Base-by-base conservation (phyloP, 2,797 vertebrate genomes). In the Scolopax bukidnonensis region DNA sequence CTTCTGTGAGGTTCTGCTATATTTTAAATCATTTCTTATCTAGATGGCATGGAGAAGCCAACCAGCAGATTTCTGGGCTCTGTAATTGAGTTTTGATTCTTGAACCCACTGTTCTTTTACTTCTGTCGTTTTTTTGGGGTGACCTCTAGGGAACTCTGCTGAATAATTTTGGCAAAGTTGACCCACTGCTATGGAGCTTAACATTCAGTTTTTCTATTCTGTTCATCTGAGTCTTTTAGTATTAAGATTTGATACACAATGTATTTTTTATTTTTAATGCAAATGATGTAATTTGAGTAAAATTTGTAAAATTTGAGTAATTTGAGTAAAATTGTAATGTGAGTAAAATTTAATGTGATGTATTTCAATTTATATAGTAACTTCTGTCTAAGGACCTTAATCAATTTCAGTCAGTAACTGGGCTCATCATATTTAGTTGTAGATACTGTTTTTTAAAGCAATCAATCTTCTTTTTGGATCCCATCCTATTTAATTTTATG, bases 151-250 rank as follows among this genome's bases (percentile, higher is more conserved):
- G 85, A 94, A 78, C 90, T 97, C 76, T 86, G 61, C 76, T 88
- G 96, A 95, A 91, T 86, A 93, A 82, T 94, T 96, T 95, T 93
- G 95, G 85, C 69, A 81, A 89, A 94, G 83, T 65, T 93, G 89
- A 93, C 91, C 85, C 69, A 10, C 19, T 91, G 89, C 68, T 85
- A 21, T 38, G 75, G 87, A 81, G 50, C 48, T 28, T 78, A 91
- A 91, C 73, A 65, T 83, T 53, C 45, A 78, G 71, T 90, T 88
- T 85, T 93, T 86, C 90, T 74, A 77, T 93, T 94, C 90, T 48
- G 43, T 89, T 79, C 90, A 89, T 84, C 60, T 54, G 63, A 93
- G 68, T 82, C 38, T 38, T 90, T 83, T 33, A 50, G 53, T 60
- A 87, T 63, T 78, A 73, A 77, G 68, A 77, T 87, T 77, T 70